These are phyloP conservation scores for Motacilla alba DNA, from an alignment of 2,113 vertebrate genomes.

Conservation along the genomic window DNA sequence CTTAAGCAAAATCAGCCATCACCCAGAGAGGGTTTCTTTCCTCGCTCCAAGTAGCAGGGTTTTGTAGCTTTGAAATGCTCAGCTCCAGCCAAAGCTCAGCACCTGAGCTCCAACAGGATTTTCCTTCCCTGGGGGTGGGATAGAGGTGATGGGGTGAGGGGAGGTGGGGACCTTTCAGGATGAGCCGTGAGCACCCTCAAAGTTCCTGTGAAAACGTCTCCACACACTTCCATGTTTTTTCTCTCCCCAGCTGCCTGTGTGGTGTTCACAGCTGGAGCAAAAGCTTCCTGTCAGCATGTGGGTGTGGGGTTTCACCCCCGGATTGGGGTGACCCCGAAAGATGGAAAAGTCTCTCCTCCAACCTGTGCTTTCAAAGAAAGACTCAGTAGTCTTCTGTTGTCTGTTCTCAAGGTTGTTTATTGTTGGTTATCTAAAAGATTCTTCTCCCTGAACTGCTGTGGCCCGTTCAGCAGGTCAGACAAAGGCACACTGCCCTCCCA, in stretches of 20 bases:
- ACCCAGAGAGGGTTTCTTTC: background rate
- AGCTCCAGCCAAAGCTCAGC: background rate
- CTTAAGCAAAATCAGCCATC: background rate
- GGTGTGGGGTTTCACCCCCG: background rate
- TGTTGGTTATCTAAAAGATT: too few species aligned
- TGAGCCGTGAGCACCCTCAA: background rate
- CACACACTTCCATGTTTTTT: rapidly evolving
- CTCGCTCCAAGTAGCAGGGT: rapidly evolving
- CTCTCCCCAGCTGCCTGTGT: background rate
- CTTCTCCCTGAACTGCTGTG: too few species aligned
- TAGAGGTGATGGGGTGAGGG: rapidly evolving
- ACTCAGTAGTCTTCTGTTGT: too few species aligned
- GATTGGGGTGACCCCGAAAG: too few species aligned
- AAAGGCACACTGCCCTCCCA: too few species aligned
- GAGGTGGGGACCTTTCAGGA: background rate
- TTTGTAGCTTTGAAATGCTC: background rate
- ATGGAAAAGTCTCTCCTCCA: too few species aligned
- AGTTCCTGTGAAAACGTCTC: background rate
- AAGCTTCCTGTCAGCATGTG: background rate
- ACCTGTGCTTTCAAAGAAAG: too few species aligned
- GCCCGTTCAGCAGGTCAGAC: too few species aligned
- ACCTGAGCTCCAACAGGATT: background rate
- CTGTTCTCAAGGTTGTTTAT: too few species aligned
- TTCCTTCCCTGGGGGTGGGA: background rate
- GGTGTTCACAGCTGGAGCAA: background rate